These are phyloP conservation scores for Mesochorus sp. DNA, from an alignment of 2,888 invertebrate genomes.

Conservation along the genomic window DNA sequence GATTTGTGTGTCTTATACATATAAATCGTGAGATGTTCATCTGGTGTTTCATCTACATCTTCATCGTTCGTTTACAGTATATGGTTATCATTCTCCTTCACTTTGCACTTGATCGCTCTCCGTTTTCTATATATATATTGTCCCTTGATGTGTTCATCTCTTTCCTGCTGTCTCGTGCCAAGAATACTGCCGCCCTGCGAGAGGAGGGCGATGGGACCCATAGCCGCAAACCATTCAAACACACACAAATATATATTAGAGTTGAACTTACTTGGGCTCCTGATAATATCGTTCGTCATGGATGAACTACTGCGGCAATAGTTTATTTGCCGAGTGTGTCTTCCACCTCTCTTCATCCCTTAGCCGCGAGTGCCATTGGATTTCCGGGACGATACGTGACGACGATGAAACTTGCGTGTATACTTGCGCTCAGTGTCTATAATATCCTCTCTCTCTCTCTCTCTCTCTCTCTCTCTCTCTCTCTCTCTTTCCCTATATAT, in stretches of 20 bases:
- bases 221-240: conserved; percentile 50
- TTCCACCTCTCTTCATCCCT: neutral
- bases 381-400: conserved; percentile 11
- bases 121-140: neutral
- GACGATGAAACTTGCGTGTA: conserved; percentile 42
- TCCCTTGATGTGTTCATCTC: conserved; percentile 3
- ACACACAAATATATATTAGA: neutral
- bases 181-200: too few species aligned
- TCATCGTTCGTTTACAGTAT: conserved; percentile 11
- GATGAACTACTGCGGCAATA: conserved; percentile 49
- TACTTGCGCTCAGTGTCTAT: conserved; percentile 15
- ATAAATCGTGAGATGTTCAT: neutral
- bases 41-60: conserved; percentile 1
- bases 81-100: neutral
- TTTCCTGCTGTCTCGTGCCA: conserved; percentile 41
- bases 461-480: too few species aligned
- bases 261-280: conserved; percentile 49
- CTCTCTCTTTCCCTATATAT: too few species aligned
- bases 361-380: neutral
- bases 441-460: too few species aligned
- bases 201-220: conserved; percentile 23
- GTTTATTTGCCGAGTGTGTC: conserved; percentile 54
- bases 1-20: neutral
- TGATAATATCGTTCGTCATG: conserved; percentile 61
- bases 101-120: neutral